Evolutionary conservation across 2,113 vertebrate genomes (phyloP), one percentile per base, ranked within the genome.

Genomic region (Cyanoliseus patagonus): DNA sequence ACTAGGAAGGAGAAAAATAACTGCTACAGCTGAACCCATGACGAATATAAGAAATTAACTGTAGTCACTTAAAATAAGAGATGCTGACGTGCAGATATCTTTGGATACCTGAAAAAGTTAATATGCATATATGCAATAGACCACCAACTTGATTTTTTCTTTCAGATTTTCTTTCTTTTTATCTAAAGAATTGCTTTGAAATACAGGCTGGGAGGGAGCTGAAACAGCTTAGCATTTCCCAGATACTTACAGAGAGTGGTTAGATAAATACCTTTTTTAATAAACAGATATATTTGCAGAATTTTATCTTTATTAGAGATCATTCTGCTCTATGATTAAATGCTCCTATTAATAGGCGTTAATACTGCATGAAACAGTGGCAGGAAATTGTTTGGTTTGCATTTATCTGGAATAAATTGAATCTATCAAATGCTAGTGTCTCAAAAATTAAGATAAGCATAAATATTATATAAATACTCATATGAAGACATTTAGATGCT

Each of bases 371-470:
- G 87, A 76, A 88, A 51, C 41, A 25, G 74, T 74, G 67, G 94
- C 55, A 92, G 61, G 57, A 98, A 97, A 96, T 93, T 90, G 52
- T 94, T 85, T 89, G 66, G 47, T 97, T 96, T 94, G 66, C 66
- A 94, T 97, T 94, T 97, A 97, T 94, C 91, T 86, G 46, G 62
- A 95, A 92, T 95, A 96, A 97, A 96, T 13, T 97, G 49, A 81
- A 87, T 92, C 62, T 80, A 78, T 51, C 81, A 83, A 68, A 67
- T 94, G 46, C 79, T 80, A 93, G 30, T 93, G 87, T 41, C 92
- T 28, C 47, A 88, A 91, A 95, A 95, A 88, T 49, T 75, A 78
- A 88, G 47, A 91, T 25, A 94, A 87, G 93, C 52, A 82, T 90
- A 94, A 92, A 79, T 52, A 68, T 84, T 87, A 79, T 19, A 57